Evolutionary conservation across 2,797 vertebrate genomes (phyloP), one percentile per base, ranked within the genome.

Genomic region (Smutsia gigantea): DNA sequence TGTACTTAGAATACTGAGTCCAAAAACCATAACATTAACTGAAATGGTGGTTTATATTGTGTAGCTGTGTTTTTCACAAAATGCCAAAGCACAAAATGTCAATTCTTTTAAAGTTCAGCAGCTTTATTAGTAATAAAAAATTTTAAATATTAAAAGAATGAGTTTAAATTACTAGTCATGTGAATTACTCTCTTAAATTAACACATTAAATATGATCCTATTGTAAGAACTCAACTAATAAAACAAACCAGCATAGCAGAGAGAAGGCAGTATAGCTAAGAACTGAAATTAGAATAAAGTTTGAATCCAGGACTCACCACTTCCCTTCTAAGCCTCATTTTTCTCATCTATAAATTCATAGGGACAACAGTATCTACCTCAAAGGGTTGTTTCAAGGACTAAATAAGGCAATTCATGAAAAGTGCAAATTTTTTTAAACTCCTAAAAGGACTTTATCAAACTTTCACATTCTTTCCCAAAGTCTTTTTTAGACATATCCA

Each of bases 361-460:
- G 23, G 82, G 17, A 71, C 66, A 90, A 87, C 3, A 86, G 19
- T n/a, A 88, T 69, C 74, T 87, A 87, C 51, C 64, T 89, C 61
- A 90, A 84, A 74, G 29, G 5, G 10, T 18, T 90, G 23, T 83
- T 95, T 74, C 51, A 93, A 90, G 4, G 63, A 89, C 78, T 94
- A 83, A 96, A 57, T 68, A 92, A 86, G 14, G 53, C 11, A 95
- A 81, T 66, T 91, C n/a, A 94, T 68, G 46, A 39, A 84, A 95
- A 75, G 14, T 78, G 29, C 6, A 69, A 49, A 69, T 81, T 74
- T 77, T 71, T 27, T 51, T n/a, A 63, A 42, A 59, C n/a, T 27
- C 10, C 94, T 87, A 17, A 72, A 82, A 49, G 23, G 29, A 42
- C 14, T 90, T 90, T n/a, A 85, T 64, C 78, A 25, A 59, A 72